Percentiles rank a stretch among this genome's conserved stretches.
Conservation (phyloP, 2,888 invertebrate species). For the Synanthedon tipuliformis region DNA sequence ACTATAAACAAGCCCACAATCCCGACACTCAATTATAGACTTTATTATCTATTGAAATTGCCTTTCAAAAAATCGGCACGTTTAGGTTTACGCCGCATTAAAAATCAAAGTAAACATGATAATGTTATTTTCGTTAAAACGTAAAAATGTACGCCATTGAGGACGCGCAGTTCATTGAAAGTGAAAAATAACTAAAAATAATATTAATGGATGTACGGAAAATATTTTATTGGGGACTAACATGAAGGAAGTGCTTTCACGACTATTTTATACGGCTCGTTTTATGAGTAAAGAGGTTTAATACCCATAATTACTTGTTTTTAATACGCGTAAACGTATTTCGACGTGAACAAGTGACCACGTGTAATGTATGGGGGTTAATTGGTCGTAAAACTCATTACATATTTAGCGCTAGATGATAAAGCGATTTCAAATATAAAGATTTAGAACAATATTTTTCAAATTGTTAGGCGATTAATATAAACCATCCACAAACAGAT, state of each 20-base stretch:
- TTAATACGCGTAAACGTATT: conserved; percentile 42
- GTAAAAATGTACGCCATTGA: conserved; percentile 48
- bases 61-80: conserved; percentile 58
- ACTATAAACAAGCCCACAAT: conserved; percentile 17
- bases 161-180: conserved; percentile 61
- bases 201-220: conserved; percentile 54
- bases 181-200: conserved; percentile 51
- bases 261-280: conserved; percentile 55
- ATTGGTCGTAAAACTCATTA: conserved; percentile 6
- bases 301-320: conserved; percentile 62
- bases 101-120: conserved; percentile 55
- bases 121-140: conserved; percentile 55
- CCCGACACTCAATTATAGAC: conserved; percentile 30
- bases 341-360: conserved; percentile 35
- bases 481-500: too few species aligned
- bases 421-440: too few species aligned
- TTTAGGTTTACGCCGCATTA: conserved; percentile 46
- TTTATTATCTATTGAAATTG: conserved; percentile 29
- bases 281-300: conserved; percentile 62
- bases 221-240: conserved; percentile 50
- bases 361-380: conserved; percentile 11
- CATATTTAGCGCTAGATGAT: conserved; percentile 3
- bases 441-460: too few species aligned
- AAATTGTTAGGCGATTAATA: too few species aligned
- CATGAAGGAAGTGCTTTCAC: conserved; percentile 54